phyloP scores from a whole-genome alignment of 2,888 invertebrate genomes.

The Drosophila lutescens region DNA sequence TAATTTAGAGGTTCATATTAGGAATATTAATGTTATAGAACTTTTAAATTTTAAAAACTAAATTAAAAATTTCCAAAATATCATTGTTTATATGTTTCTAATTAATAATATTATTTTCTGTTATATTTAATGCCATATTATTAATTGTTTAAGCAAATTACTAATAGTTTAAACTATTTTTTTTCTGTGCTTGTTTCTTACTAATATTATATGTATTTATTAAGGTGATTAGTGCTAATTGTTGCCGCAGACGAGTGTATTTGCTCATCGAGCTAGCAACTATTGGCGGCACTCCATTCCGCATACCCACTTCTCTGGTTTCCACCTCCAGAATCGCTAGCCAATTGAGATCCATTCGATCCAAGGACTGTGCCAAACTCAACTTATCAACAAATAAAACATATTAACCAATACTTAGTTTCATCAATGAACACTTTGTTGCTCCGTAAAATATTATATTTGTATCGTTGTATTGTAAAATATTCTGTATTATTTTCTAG shows the following conservation, averaged over 20 bases:
- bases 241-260: constrained; percentile 15
- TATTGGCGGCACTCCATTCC: background rate
- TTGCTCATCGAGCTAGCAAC: constrained; percentile 1
- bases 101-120: no score
- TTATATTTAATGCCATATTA: no score
- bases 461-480: no score
- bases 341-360: background rate
- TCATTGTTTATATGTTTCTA: no score
- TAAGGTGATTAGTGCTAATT: constrained; percentile 38
- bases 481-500: no score
- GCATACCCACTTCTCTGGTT: background rate
- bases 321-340: background rate
- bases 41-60: no score
- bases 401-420: background rate
- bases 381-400: background rate
- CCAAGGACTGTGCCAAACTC: constrained; percentile 5
- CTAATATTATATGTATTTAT: constrained; percentile 20
- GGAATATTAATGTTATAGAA: no score
- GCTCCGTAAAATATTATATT: no score
- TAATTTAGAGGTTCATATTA: no score
- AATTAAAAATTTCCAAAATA: no score
- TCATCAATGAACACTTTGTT: no score
- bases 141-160: background rate
- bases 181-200: background rate
- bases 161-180: background rate